Percentiles rank a stretch among this genome's conserved stretches.
Evolutionary conservation across 2,113 vertebrate genomes (phyloP).

Genomic region (Muscicapa adusta): DNA sequence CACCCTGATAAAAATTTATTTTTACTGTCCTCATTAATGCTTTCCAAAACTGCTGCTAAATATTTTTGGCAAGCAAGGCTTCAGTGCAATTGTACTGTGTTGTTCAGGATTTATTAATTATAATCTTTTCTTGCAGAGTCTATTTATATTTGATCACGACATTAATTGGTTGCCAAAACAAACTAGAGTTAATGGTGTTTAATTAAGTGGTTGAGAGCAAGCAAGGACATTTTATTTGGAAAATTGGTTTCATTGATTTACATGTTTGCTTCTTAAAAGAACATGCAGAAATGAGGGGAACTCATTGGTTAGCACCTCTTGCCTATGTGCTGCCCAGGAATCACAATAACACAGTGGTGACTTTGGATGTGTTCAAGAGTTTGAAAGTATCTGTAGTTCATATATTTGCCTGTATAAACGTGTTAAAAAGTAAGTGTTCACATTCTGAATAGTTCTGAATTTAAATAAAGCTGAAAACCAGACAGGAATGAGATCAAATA

Average conservation of each 20-base stretch:
- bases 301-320: background rate
- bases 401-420: background rate
- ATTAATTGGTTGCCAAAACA: constrained; percentile 74
- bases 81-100: constrained; percentile 47
- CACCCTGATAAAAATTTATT: constrained; percentile 42
- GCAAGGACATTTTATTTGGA: constrained; percentile 58
- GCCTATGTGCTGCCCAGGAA: background rate
- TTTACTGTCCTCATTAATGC: constrained; percentile 46
- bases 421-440: background rate
- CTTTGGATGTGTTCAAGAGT: background rate
- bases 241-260: constrained; percentile 57
- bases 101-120: constrained; percentile 72
- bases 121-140: constrained; percentile 63
- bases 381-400: background rate
- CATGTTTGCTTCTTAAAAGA: constrained; percentile 31
- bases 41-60: constrained; percentile 50
- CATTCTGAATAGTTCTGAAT: background rate
- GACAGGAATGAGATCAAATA: background rate
- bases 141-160: constrained; percentile 71
- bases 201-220: constrained; percentile 70
- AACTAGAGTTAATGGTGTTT: constrained; percentile 73
- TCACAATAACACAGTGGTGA: background rate
- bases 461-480: background rate
- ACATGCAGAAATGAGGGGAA: background rate
- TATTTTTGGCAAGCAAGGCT: constrained; percentile 55